phyloP scores from a whole-genome alignment of 2,113 vertebrate species.

The Aplodontia rufa region DNA sequence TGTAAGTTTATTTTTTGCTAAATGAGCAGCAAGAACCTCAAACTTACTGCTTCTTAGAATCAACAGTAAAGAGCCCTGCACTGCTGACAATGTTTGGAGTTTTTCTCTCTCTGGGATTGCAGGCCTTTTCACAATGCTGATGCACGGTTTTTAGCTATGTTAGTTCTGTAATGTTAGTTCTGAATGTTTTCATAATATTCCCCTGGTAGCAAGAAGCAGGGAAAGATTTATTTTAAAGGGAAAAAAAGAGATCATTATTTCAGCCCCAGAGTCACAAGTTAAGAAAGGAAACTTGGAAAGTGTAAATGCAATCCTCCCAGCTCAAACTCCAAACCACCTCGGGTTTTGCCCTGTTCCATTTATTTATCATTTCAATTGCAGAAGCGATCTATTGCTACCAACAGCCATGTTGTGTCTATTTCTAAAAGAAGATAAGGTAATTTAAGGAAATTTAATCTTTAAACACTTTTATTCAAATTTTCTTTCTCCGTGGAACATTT shows the following conservation, averaged over 20 bases:
- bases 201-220: slow-evolving; percentile 68
- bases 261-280: slow-evolving; percentile 74
- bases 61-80: slow-evolving; percentile 59
- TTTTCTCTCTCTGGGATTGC: slow-evolving; percentile 64
- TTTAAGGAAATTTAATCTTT: slow-evolving; percentile 63
- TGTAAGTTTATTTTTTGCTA: slow-evolving; percentile 65
- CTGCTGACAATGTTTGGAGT: slow-evolving; percentile 59
- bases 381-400: slow-evolving; percentile 30
- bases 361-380: slow-evolving; percentile 74
- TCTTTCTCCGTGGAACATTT: slow-evolving; percentile 42
- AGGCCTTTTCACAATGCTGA: slow-evolving; percentile 72
- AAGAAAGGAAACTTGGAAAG: slow-evolving; percentile 70
- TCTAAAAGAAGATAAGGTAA: slow-evolving; percentile 45
- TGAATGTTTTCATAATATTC: slow-evolving; percentile 79
- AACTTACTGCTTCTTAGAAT: slow-evolving; percentile 66
- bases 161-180: slow-evolving; percentile 77
- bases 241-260: slow-evolving; percentile 78
- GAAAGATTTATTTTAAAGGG: slow-evolving; percentile 78
- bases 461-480: slow-evolving; percentile 34
- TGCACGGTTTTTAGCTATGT: slow-evolving; percentile 71
- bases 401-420: slow-evolving; percentile 38
- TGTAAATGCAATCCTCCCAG: slow-evolving; percentile 54
- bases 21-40: slow-evolving; percentile 45
- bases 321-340: slow-evolving; percentile 56
- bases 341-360: slow-evolving; percentile 48